phyloP scores from a whole-genome alignment of 30 jellyfish, hydroid and myxozoan genomes.

The Chironex yamaguchii region DNA sequence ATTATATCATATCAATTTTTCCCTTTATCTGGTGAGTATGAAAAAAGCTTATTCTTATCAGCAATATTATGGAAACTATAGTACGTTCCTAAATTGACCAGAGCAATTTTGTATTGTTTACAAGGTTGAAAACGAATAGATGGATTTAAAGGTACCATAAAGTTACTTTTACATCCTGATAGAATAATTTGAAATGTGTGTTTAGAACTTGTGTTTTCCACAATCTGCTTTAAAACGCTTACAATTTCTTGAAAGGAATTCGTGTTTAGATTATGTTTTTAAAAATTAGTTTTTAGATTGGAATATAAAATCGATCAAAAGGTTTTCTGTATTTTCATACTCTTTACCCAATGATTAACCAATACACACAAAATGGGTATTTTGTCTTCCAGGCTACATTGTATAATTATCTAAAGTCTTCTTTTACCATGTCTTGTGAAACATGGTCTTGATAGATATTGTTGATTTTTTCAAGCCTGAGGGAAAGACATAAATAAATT shows the following conservation, averaged over 20 bases:
- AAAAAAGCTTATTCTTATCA: too few relatives aligned
- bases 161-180: too few relatives aligned
- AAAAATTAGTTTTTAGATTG: too few relatives aligned
- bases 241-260: too few relatives aligned
- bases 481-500: background rate
- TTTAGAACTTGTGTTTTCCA: background rate
- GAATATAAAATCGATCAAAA: background rate
- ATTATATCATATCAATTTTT: too few relatives aligned
- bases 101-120: background rate
- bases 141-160: too few relatives aligned
- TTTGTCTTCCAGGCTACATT: background rate
- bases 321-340: background rate
- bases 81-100: background rate
- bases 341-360: background rate
- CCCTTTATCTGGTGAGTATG: too few relatives aligned
- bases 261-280: too few relatives aligned
- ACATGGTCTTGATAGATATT: background rate
- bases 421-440: background rate
- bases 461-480: background rate
- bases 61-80: background rate
- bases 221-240: background rate
- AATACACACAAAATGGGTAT: background rate
- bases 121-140: too few relatives aligned
- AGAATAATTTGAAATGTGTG: background rate
- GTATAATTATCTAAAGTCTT: background rate